Evolutionary conservation across 2,888 invertebrate genomes (phyloP).

Genomic region (Cylindroiulus punctatus): DNA sequence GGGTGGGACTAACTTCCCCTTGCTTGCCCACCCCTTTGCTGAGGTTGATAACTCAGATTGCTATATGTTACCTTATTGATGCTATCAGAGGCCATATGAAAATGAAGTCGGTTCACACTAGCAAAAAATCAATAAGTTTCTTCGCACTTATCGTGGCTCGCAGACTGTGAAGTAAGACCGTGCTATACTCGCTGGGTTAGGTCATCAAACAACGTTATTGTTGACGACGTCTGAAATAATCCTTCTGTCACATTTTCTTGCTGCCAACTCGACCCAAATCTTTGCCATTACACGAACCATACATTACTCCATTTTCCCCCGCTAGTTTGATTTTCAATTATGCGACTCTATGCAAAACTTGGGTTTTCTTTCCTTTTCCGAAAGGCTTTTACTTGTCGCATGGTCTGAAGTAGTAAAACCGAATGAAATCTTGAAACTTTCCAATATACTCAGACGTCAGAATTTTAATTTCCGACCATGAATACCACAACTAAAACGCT

Average conservation of each 20-base stretch:
- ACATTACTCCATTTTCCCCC: not conserved
- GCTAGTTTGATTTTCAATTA: slow-evolving; percentile 15
- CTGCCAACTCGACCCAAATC: slow-evolving; percentile 4
- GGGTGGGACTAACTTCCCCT: not conserved
- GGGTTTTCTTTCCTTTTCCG: not conserved
- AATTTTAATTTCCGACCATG: slow-evolving; percentile 18
- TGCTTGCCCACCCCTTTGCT: not conserved
- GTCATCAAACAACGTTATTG: slow-evolving; percentile 42
- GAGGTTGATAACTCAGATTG: slow-evolving; percentile 34
- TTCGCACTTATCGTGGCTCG: not conserved
- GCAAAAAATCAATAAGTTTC: slow-evolving; percentile 30
- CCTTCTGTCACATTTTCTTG: slow-evolving; percentile 14
- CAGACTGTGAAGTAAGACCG: slow-evolving; percentile 8
- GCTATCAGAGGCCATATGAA: slow-evolving; percentile 16
- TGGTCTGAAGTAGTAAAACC: not conserved
- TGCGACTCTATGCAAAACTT: not conserved
- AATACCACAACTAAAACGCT: not conserved
- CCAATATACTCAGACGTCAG: not conserved
- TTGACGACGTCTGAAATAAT: slow-evolving; percentile 23
- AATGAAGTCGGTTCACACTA: slow-evolving; percentile 11
- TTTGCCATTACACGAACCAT: slow-evolving; percentile 8
- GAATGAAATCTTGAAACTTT: not conserved
- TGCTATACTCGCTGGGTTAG: slow-evolving; percentile 17
- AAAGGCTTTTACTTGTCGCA: not conserved
- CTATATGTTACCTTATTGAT: slow-evolving; percentile 37